Evolutionary conservation across 2,888 invertebrate species (phyloP), one percentile per base, ranked within the genome.

Genomic region (Pseudolycoriella hygida): DNA sequence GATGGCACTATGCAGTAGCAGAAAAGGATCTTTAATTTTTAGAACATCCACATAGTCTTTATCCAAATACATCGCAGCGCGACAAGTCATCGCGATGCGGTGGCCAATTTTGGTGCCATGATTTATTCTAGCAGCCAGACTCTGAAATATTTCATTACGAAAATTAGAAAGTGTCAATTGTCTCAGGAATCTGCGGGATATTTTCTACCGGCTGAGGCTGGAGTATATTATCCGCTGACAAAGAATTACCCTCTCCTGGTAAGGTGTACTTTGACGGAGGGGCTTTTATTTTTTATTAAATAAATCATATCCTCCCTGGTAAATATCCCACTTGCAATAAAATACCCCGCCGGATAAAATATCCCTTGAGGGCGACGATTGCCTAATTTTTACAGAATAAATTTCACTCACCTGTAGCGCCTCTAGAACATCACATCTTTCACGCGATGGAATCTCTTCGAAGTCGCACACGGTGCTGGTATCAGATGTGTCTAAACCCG

Each of bases 1-100:
- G 11, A 72, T 61, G 11, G 71, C 67, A 46, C 70, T 69, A 51
- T 69, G 68, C 12, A 77, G 55, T 47, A 76, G 60, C 47, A 64
- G 60, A 31, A 66, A 59, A 1, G 70, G 67, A 55, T 75, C 69
- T 44, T 64, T 64, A 30, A 69, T 66, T 1, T 65, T 63, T 31
- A 75, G 55, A 38, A 76, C 61, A 44, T 69, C 66, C 43, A 70
- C 57, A 56, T 76, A 77, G 45, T 69, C 69, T 51, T 68, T 70
- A 47, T 73, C 71, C 43, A 74, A 57, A 50, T 72, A 70, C 52
- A 70, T 59, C 30, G 74, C 70, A 1, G 76, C 67, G 43, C 73
- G 62, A 52, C 72, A 74, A 31, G 69, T 70, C 53, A 72, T 60
- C 4, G 73, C 65, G 47, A 77, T 67, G 46, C 70, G 68, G 20